Evolutionary conservation across 2,797 vertebrate species (phyloP).

Genomic region (Odontamblyopus lacepedii): DNA sequence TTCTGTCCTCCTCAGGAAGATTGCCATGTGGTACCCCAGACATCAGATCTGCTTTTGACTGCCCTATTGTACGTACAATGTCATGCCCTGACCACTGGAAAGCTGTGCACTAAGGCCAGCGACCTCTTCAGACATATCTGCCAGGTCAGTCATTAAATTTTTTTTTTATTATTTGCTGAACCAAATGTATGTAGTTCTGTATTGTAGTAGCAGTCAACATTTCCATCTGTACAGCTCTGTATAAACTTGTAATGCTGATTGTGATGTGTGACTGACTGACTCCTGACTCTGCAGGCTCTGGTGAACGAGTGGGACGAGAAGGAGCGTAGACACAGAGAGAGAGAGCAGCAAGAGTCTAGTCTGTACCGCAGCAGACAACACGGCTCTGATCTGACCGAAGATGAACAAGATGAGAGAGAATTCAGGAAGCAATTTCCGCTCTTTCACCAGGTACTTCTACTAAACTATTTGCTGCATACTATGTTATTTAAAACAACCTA

Average conservation of each 20-base stretch:
- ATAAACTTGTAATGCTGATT: not conserved
- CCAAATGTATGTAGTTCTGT: not conserved
- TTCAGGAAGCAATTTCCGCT: constrained; percentile 88
- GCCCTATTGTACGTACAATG: constrained; percentile 87
- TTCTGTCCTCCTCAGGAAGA: constrained; percentile 74
- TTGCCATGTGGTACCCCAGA: constrained; percentile 68
- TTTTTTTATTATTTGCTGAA: not conserved
- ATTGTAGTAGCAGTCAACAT: not conserved
- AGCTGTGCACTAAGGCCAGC: constrained; percentile 79
- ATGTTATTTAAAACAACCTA: not conserved
- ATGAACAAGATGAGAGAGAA: constrained; percentile 90
- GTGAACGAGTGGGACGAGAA: constrained; percentile 97
- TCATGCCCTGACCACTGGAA: constrained; percentile 82
- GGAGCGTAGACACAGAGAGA: constrained; percentile 79
- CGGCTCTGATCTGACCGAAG: constrained; percentile 80
- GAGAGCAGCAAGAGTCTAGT: constrained; percentile 81
- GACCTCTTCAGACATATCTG: constrained; percentile 90
- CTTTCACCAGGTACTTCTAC: constrained; percentile 84
- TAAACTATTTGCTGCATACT: not conserved
- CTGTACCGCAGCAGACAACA: constrained; percentile 85
- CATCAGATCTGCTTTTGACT: constrained; percentile 83
- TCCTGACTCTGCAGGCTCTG: constrained; percentile 79
- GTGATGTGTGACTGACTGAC: constrained; percentile 2
- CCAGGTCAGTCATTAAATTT: constrained; percentile 75
- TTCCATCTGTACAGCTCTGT: not conserved